These are phyloP conservation scores for Muschampia plurimacula DNA, from an alignment of 2,888 invertebrate species.

Conservation along the genomic window DNA sequence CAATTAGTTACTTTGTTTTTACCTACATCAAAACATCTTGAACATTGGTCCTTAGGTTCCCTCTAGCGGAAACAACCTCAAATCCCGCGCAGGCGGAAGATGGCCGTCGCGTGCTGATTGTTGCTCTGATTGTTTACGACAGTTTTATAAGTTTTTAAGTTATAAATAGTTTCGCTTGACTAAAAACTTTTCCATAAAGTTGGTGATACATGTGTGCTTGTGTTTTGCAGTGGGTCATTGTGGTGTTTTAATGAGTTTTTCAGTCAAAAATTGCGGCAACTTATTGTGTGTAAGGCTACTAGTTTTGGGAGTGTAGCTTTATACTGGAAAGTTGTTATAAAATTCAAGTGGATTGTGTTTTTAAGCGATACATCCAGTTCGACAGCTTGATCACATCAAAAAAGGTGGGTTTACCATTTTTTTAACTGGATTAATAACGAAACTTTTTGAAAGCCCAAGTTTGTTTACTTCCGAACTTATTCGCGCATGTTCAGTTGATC, in stretches of 20 bases:
- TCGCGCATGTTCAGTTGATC: constrained; percentile 73
- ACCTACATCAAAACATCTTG: not conserved
- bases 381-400: constrained; percentile 51
- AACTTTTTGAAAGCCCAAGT: constrained; percentile 70
- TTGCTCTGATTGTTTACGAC: constrained; percentile 80
- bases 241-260: constrained; percentile 63
- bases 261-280: constrained; percentile 74
- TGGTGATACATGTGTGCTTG: constrained; percentile 49
- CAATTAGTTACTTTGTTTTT: not conserved
- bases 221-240: constrained; percentile 56
- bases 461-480: constrained; percentile 75
- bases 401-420: constrained; percentile 63
- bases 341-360: constrained; percentile 76
- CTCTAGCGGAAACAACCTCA: constrained; percentile 69
- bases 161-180: constrained; percentile 57
- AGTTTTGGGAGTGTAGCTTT: constrained; percentile 76
- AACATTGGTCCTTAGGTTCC: constrained; percentile 52
- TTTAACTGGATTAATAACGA: constrained; percentile 39
- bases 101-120: constrained; percentile 82
- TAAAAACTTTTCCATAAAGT: constrained; percentile 61
- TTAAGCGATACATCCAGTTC: constrained; percentile 58
- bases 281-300: constrained; percentile 72
- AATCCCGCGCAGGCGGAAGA: constrained; percentile 80
- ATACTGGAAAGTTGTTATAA: constrained; percentile 78
- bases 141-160: constrained; percentile 74